These are phyloP conservation scores for Orgyia antiqua DNA, from an alignment of 2,888 invertebrate genomes.

Conservation along the genomic window DNA sequence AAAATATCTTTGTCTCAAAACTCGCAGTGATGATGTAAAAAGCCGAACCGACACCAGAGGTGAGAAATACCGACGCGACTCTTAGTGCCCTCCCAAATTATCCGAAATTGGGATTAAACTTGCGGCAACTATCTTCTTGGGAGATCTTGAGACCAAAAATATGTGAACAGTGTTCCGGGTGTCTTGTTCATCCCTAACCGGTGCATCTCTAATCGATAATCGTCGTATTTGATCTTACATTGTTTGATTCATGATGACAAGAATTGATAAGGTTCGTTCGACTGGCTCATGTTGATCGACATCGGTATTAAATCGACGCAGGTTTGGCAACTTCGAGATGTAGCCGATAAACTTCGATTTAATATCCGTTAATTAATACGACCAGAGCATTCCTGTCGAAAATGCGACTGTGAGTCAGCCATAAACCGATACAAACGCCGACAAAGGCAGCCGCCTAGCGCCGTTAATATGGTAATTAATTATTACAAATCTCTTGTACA, in stretches of 20 bases:
- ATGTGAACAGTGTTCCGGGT: conserved; percentile 33
- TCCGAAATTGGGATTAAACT: conserved; percentile 49
- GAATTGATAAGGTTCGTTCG: conserved; percentile 58
- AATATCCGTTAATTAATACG: conserved; percentile 77
- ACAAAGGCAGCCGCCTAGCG: conserved; percentile 69
- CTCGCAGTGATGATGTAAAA: conserved; percentile 64
- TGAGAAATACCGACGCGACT: conserved; percentile 66
- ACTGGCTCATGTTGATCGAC: conserved; percentile 46
- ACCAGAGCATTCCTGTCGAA: conserved; percentile 66
- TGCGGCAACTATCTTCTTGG: conserved; percentile 31
- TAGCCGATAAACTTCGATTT: conserved; percentile 73
- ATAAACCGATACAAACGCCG: conserved; percentile 64
- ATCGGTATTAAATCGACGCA: conserved; percentile 55
- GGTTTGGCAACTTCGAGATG: conserved; percentile 75
- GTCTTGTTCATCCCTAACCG: conserved; percentile 38
- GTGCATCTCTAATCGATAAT: conserved; percentile 49
- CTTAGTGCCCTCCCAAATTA: conserved; percentile 49
- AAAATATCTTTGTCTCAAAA: conserved; percentile 75
- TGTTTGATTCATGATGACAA: conserved; percentile 72
- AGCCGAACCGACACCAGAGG: conserved; percentile 61
- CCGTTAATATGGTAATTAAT: conserved; percentile 75
- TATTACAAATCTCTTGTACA: conserved; percentile 66
- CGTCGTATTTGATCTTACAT: conserved; percentile 69
- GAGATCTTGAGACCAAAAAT: conserved; percentile 34
- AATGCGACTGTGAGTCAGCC: conserved; percentile 69